Conservation (phyloP, 2,113 vertebrate species). For the Crotalus tigris region DNA sequence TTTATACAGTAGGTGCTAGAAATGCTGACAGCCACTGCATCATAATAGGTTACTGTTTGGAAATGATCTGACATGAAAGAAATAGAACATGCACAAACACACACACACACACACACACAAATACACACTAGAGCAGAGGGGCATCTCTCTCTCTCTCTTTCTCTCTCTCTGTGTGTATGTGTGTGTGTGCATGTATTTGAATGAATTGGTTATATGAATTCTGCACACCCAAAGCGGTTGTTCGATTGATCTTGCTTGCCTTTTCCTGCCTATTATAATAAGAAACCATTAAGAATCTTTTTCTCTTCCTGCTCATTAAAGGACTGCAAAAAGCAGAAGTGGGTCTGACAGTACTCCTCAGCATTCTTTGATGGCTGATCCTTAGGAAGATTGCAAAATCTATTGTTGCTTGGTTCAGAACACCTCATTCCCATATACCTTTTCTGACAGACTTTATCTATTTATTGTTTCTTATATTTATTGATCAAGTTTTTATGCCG, state of each 20-base stretch:
- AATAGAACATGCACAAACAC: not conserved
- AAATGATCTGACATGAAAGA: not conserved
- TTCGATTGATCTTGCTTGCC: not conserved
- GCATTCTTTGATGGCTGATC: too few species aligned
- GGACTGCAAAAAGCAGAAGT: not conserved
- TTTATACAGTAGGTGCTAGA: conserved; percentile 15
- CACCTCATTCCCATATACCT: not conserved
- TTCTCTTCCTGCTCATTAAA: not conserved
- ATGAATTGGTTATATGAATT: not conserved
- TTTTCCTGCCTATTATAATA: not conserved
- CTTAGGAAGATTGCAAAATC: not conserved
- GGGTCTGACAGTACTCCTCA: not conserved
- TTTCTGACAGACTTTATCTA: not conserved
- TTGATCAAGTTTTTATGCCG: not conserved
- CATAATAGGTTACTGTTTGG: conserved; percentile 16
- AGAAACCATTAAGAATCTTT: not conserved
- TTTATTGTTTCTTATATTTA: not conserved
- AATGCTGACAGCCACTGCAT: conserved; percentile 36
- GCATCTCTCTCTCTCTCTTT: too few species aligned
- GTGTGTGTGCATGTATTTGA: not conserved
- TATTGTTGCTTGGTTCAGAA: not conserved
- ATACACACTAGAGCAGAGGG: not conserved
- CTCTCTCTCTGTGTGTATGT: not conserved
- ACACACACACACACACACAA: not conserved
- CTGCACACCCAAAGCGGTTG: not conserved